A percentile compares a stretch with the other conserved stretches of the same genome.
These are phyloP conservation scores for Pseudococcus jackbeardsleyi DNA, from an alignment of 2,888 invertebrate species.

Conservation along the genomic window DNA sequence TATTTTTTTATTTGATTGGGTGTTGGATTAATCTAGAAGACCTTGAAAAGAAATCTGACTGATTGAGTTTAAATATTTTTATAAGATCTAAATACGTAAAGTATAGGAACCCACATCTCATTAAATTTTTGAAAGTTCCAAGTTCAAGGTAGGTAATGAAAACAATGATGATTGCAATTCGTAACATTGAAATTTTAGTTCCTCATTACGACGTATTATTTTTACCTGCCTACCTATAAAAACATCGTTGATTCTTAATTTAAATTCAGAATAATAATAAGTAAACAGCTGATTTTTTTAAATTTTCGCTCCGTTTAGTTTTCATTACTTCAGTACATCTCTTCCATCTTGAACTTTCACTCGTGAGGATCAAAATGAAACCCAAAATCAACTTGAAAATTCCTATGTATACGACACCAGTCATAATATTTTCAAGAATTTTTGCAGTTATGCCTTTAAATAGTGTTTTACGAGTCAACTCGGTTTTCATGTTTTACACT, in stretches of 20 bases:
- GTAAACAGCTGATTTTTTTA: not conserved
- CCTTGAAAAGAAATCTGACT: too few relatives aligned
- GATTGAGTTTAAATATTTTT: too few relatives aligned
- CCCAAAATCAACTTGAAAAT: conserved; percentile 18
- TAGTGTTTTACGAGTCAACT: not conserved
- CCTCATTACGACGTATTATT: not conserved
- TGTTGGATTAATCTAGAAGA: too few relatives aligned
- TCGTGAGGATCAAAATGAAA: not conserved
- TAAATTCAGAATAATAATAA: not conserved
- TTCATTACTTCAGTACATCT: not conserved
- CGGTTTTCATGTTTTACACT: conserved; percentile 1
- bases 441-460: conserved; percentile 58
- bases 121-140: not conserved
- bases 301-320: not conserved
- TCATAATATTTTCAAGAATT: conserved; percentile 44
- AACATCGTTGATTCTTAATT: not conserved
- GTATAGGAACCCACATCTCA: too few relatives aligned
- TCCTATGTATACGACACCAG: conserved; percentile 40
- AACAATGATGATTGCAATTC: not conserved
- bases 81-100: too few relatives aligned
- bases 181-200: not conserved
- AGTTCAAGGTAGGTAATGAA: not conserved
- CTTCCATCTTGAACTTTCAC: not conserved
- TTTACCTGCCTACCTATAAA: not conserved
- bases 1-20: not conserved